Conservation (phyloP, 2,888 invertebrate genomes). For the Spodoptera littoralis region DNA sequence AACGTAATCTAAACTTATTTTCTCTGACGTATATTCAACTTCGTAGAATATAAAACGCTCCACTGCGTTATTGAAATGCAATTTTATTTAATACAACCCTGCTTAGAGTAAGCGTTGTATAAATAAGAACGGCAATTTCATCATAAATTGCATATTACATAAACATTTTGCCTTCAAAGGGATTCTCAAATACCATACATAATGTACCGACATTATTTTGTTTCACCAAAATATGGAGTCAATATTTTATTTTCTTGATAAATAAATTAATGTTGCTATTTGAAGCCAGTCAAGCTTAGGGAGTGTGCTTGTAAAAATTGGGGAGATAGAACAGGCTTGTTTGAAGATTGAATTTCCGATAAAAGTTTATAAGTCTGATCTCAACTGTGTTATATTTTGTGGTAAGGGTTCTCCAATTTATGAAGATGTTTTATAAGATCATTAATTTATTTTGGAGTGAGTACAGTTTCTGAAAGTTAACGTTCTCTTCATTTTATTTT, state of each 20-base stretch:
- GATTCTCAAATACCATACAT: conserved; percentile 28
- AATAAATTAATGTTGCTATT: conserved; percentile 20
- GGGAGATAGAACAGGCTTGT: neutral
- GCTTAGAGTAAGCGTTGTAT: conserved; percentile 20
- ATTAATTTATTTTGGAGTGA: neutral
- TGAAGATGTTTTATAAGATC: conserved; percentile 9
- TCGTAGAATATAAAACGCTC: conserved; percentile 11
- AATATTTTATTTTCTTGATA: conserved; percentile 28
- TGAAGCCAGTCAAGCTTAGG: conserved; percentile 17
- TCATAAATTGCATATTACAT: conserved; percentile 49
- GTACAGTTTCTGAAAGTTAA: neutral
- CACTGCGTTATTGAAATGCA: conserved; percentile 30
- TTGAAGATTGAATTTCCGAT: conserved; percentile 12
- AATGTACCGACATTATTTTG: conserved; percentile 23
- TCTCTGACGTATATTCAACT: conserved; percentile 7
- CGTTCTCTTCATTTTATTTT: too few relatives aligned
- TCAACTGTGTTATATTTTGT: conserved; percentile 4
- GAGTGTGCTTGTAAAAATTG: conserved; percentile 11
- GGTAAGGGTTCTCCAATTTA: neutral
- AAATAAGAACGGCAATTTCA: conserved; percentile 48
- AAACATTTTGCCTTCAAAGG: conserved; percentile 39
- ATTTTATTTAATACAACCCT: conserved; percentile 21
- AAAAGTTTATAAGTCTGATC: neutral
- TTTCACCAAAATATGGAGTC: conserved; percentile 24
- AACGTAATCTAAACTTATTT: neutral